phyloP scores from a whole-genome alignment of 2,113 vertebrate genomes.

The Trichomycterus rosablanca region DNA sequence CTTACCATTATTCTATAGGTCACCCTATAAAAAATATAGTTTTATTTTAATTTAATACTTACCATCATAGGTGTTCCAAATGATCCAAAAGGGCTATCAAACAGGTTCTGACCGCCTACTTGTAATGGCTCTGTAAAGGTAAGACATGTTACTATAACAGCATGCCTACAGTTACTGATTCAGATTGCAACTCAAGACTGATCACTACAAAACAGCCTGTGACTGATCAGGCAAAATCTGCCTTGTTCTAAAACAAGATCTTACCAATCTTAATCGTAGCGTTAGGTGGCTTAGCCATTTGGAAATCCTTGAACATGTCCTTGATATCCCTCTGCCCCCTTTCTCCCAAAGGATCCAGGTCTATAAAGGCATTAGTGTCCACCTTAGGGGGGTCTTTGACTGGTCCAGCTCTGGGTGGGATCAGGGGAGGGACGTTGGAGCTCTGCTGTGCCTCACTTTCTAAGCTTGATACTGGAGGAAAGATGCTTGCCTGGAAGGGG shows the following conservation, averaged over 20 bases:
- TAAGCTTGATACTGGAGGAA: conserved; percentile 19
- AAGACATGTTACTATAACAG: not conserved
- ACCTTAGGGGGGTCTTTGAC: conserved; percentile 64
- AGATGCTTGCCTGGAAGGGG: conserved; percentile 39
- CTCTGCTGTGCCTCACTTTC: conserved; percentile 12
- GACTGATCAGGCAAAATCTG: not conserved
- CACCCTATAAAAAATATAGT: no score
- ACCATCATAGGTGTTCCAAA: conserved; percentile 36
- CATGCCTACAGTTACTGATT: not conserved
- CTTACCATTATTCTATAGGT: no score
- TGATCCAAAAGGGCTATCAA: conserved; percentile 40
- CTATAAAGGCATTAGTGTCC: conserved; percentile 73
- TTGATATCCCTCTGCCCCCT: conserved; percentile 73
- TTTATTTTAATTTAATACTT: no score
- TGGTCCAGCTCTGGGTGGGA: conserved; percentile 35
- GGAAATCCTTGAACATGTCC: conserved; percentile 84
- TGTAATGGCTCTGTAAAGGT: conserved; percentile 35
- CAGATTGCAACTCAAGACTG: not conserved
- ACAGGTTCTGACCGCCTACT: conserved; percentile 38
- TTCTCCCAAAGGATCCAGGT: conserved; percentile 77
- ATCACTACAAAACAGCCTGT: not conserved
- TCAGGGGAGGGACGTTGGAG: conserved; percentile 38
- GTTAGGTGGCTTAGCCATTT: conserved; percentile 73
- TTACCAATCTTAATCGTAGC: conserved; percentile 71
- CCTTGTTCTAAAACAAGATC: no score